Conservation (phyloP, 2,113 vertebrate genomes). For the Oophaga pumilio region DNA sequence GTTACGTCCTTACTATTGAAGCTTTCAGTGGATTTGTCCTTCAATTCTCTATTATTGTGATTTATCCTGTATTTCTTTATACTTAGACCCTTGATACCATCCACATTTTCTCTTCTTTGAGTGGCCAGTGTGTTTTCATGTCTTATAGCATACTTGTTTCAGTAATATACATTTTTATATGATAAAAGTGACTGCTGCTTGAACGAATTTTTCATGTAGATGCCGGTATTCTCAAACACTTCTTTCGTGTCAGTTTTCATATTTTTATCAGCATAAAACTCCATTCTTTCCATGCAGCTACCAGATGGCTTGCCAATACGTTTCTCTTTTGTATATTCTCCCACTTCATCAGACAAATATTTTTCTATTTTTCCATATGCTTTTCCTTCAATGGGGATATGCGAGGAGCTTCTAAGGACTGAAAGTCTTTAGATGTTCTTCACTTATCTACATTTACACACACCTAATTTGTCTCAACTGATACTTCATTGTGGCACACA, state of each 20-base stretch:
- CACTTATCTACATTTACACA: neutral
- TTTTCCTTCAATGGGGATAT: constrained; percentile 10
- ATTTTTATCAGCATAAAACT: constrained; percentile 22
- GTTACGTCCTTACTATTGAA: too few species aligned
- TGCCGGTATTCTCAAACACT: constrained; percentile 17
- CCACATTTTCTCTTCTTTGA: too few species aligned
- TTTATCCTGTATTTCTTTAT: too few species aligned
- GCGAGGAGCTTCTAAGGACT: neutral
- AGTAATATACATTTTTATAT: too few species aligned
- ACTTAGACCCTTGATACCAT: too few species aligned
- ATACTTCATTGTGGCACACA: neutral
- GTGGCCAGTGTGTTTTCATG: too few species aligned
- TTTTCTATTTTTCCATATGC: constrained; percentile 32
- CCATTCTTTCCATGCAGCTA: constrained; percentile 33
- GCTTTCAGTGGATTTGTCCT: too few species aligned
- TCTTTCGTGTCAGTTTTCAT: constrained; percentile 40
- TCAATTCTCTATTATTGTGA: too few species aligned
- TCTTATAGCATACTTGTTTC: too few species aligned
- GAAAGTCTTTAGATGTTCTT: constrained; percentile 28
- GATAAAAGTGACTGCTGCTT: constrained; percentile 14
- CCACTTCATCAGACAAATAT: constrained; percentile 39
- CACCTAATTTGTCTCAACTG: constrained; percentile 22
- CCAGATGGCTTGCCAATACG: constrained; percentile 36
- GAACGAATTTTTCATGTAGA: constrained; percentile 26
- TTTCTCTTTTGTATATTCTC: constrained; percentile 21